These are phyloP conservation scores for Nebria salina DNA, from an alignment of 2,888 invertebrate genomes.

Conservation along the genomic window DNA sequence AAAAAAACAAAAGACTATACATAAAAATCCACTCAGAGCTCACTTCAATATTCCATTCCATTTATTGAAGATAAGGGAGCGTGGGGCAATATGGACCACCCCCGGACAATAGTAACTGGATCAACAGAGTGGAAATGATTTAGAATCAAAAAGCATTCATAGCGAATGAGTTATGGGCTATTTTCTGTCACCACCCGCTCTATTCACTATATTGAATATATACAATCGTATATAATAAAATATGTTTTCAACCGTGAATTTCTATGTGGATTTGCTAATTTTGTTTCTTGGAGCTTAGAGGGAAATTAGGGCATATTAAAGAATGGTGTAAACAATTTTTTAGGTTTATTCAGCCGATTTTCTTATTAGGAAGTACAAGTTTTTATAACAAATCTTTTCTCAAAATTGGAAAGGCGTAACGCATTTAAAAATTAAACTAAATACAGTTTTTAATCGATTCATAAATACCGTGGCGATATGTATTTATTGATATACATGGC, in stretches of 20 bases:
- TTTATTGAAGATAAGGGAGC: slow-evolving; percentile 38
- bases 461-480: background rate
- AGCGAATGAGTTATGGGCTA: slow-evolving; percentile 22
- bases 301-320: background rate
- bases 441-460: too few species aligned
- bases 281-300: background rate
- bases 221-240: background rate
- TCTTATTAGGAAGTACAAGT: slow-evolving; percentile 44
- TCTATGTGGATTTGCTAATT: background rate
- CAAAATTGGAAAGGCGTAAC: background rate
- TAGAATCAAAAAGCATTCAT: slow-evolving; percentile 57
- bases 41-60: slow-evolving; percentile 50
- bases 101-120: slow-evolving; percentile 50
- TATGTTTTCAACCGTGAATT: background rate
- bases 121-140: slow-evolving; percentile 59
- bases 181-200: slow-evolving; percentile 15
- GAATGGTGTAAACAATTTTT: slow-evolving; percentile 37
- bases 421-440: too few species aligned
- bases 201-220: slow-evolving; percentile 13
- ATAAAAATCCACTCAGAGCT: slow-evolving; percentile 47
- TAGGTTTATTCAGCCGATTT: slow-evolving; percentile 37
- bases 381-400: slow-evolving; percentile 9
- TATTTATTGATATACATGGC: background rate
- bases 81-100: slow-evolving; percentile 18
- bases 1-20: slow-evolving; percentile 37